Evolutionary conservation across 1,140 invertebrate genomes (phyloP).

Genomic region (Halotydeus destructor): DNA sequence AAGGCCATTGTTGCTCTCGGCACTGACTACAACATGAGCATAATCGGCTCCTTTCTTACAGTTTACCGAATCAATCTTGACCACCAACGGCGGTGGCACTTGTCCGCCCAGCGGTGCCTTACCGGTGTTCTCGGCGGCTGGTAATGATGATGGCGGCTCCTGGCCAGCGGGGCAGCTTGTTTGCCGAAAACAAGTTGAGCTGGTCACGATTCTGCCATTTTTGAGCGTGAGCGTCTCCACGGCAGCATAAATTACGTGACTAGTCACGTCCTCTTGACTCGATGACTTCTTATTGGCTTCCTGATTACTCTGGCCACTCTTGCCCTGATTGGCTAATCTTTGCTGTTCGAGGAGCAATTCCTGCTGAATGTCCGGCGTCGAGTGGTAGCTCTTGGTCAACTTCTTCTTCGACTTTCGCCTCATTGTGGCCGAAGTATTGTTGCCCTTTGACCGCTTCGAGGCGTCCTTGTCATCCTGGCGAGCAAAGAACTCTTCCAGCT

Average conservation of each 20-base stretch:
- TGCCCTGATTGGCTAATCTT: too few relatives aligned
- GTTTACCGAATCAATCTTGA: slow-evolving; percentile 2
- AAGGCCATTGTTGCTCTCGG: too few relatives aligned
- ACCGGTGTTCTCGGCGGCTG: not conserved
- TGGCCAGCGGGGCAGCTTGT: too few relatives aligned
- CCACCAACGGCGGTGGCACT: slow-evolving; percentile 36
- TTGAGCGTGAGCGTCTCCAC: slow-evolving; percentile 12
- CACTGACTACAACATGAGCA: slow-evolving; percentile 5
- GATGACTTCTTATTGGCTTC: too few relatives aligned
- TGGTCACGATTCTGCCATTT: slow-evolving; percentile 7
- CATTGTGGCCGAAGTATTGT: slow-evolving; percentile 18
- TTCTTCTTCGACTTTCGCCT: slow-evolving; percentile 13
- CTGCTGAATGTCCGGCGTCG: slow-evolving; percentile 45
- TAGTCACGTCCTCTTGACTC: slow-evolving; percentile 6
- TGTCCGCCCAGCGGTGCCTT: slow-evolving; percentile 22
- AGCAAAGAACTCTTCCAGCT: slow-evolving; percentile 72
- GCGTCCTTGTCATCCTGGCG: slow-evolving; percentile 34
- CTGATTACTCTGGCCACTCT: too few relatives aligned
- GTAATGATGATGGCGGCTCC: not conserved
- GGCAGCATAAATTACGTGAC: not conserved
- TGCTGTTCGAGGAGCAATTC: too few relatives aligned
- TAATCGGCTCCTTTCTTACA: slow-evolving; percentile 1
- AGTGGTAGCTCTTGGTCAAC: slow-evolving; percentile 52
- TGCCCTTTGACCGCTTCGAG: slow-evolving; percentile 5
- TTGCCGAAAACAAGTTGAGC: too few relatives aligned